phyloP scores from a whole-genome alignment of 2,888 invertebrate species.

The Serrognathus titanus region DNA sequence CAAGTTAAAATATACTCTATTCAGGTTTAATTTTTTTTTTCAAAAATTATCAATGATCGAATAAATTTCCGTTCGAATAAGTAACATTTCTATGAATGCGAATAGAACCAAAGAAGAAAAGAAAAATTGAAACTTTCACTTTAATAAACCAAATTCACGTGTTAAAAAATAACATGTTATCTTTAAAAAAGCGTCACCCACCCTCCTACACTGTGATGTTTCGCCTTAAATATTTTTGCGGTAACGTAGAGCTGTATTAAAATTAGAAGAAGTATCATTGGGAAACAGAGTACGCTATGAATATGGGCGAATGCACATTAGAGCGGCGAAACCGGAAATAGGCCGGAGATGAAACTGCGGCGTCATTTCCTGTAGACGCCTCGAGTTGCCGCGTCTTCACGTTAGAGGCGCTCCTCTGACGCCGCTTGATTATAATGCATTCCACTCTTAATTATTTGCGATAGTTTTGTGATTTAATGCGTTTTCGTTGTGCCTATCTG shows the following conservation, averaged over 20 bases:
- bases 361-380: constrained; percentile 51
- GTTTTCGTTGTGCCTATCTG: constrained; percentile 9
- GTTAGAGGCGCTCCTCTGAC: constrained; percentile 18
- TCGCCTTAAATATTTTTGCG: neutral
- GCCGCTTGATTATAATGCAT: constrained; percentile 5
- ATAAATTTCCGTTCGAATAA: no score
- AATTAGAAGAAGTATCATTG: constrained; percentile 37
- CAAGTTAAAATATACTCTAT: no score
- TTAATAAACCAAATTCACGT: no score
- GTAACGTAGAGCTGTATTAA: constrained; percentile 19
- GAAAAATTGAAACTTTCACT: no score
- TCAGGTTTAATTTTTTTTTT: no score
- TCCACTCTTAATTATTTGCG: constrained; percentile 16
- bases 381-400: constrained; percentile 28
- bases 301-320: constrained; percentile 45
- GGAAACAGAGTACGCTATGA: constrained; percentile 36
- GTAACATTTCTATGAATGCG: no score
- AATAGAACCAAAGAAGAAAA: no score
- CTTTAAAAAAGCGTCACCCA: no score
- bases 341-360: constrained; percentile 54
- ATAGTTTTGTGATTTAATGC: constrained; percentile 14
- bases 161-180: no score
- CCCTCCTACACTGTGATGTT: no score
- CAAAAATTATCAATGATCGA: no score
- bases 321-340: constrained; percentile 49